phyloP scores from a whole-genome alignment of 1,140 invertebrate species.

The Theocolax elegans region DNA sequence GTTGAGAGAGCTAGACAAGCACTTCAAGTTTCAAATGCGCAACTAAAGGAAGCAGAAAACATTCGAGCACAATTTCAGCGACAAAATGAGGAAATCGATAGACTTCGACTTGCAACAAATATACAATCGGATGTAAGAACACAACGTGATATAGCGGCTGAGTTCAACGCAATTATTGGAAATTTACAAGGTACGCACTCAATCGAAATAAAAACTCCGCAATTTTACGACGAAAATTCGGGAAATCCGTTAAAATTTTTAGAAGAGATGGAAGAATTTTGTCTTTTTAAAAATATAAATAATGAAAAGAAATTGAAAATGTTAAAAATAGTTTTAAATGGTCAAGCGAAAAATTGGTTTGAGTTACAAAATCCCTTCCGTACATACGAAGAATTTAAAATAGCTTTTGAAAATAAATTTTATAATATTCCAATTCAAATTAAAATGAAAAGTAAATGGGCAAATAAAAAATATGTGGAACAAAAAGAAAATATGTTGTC shows the following conservation, averaged over 20 bases:
- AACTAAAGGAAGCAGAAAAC: too few species aligned
- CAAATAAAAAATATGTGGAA: conserved; percentile 17
- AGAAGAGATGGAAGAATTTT: background rate
- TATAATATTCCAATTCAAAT: conserved; percentile 42
- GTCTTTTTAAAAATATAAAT: conserved; percentile 11
- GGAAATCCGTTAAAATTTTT: background rate
- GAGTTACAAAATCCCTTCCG: background rate
- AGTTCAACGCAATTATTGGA: too few species aligned
- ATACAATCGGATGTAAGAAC: too few species aligned
- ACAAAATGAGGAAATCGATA: too few species aligned
- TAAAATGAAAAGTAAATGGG: conserved; percentile 42
- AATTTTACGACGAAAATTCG: background rate
- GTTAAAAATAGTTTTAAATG: background rate
- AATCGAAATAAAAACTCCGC: background rate
- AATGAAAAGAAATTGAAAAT: conserved; percentile 7
- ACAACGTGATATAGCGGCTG: too few species aligned
- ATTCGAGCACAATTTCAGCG: too few species aligned
- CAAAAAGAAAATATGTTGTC: conserved; percentile 29
- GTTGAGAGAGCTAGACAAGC: too few species aligned
- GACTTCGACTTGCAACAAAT: too few species aligned
- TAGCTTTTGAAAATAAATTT: conserved; percentile 40
- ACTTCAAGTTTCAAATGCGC: too few species aligned
- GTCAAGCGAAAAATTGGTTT: conserved; percentile 27
- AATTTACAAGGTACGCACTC: background rate
- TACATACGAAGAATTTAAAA: conserved; percentile 3